Conservation (phyloP, 2,888 invertebrate genomes). For the Rotaria socialis region DNA sequence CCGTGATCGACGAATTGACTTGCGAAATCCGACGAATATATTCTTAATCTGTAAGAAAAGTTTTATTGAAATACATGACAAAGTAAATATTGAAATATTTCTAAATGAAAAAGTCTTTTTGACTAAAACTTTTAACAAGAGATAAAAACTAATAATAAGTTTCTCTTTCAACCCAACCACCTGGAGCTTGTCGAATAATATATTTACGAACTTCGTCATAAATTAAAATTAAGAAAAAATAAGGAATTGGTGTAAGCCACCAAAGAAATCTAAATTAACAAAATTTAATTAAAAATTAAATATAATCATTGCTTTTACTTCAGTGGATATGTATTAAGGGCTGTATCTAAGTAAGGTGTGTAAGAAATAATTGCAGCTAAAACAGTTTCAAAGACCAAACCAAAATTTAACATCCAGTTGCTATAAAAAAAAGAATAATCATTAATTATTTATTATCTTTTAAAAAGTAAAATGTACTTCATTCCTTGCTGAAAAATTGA, state of each 20-base stretch:
- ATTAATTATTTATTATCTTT: neutral
- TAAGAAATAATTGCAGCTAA: slow-evolving; percentile 59
- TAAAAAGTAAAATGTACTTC: too few species aligned
- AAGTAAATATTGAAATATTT: too few species aligned
- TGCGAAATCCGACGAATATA: too few species aligned
- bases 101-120: too few species aligned
- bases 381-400: slow-evolving; percentile 60
- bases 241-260: slow-evolving; percentile 97
- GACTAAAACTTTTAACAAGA: neutral
- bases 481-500: slow-evolving; percentile 51
- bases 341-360: slow-evolving; percentile 59
- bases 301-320: slow-evolving; percentile 51
- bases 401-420: slow-evolving; percentile 60
- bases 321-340: slow-evolving; percentile 60
- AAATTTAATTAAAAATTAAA: slow-evolving; percentile 49
- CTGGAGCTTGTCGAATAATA: slow-evolving; percentile 49
- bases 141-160: slow-evolving; percentile 49
- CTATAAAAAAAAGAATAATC: slow-evolving; percentile 49
- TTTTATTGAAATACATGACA: too few species aligned
- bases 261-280: slow-evolving; percentile 75
- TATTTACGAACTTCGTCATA: slow-evolving; percentile 51
- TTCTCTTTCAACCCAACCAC: slow-evolving; percentile 50
- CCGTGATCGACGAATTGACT: too few species aligned
- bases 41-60: too few species aligned
- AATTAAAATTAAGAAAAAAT: slow-evolving; percentile 60